phyloP scores from a whole-genome alignment of 2,797 vertebrate species.

The Sebastes taczanowskii region DNA sequence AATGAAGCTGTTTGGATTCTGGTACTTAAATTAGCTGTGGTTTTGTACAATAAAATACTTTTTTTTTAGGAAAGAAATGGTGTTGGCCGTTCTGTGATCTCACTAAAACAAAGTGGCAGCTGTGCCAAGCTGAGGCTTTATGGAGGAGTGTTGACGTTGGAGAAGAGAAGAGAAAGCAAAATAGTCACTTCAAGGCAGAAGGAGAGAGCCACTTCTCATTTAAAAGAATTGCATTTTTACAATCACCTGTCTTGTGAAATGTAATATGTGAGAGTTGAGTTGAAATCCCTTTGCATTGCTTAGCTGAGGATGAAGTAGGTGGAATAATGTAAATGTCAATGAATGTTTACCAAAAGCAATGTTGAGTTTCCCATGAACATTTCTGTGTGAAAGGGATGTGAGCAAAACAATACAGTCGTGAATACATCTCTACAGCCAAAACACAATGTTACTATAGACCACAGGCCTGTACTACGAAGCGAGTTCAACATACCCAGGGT shows the following conservation, averaged over 20 bases:
- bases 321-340: not conserved
- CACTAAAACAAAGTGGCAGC: constrained; percentile 19
- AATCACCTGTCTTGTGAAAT: not conserved
- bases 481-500: too few species aligned
- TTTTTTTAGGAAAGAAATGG: not conserved
- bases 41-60: constrained; percentile 3
- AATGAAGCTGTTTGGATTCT: not conserved
- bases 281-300: not conserved
- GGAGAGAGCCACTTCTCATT: not conserved
- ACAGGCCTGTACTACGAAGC: too few species aligned
- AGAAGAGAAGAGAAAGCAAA: not conserved
- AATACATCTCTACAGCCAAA: not conserved
- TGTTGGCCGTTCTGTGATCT: not conserved
- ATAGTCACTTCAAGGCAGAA: not conserved
- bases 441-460: not conserved
- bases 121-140: not conserved
- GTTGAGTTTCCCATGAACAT: too few species aligned
- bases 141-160: not conserved
- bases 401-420: not conserved
- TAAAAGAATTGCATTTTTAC: not conserved
- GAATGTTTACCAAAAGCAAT: not conserved
- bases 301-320: not conserved
- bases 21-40: not conserved
- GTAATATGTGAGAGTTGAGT: not conserved
- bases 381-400: not conserved